Conservation (phyloP, 2,888 invertebrate genomes). For the Leptinotarsa rubiginosa region DNA sequence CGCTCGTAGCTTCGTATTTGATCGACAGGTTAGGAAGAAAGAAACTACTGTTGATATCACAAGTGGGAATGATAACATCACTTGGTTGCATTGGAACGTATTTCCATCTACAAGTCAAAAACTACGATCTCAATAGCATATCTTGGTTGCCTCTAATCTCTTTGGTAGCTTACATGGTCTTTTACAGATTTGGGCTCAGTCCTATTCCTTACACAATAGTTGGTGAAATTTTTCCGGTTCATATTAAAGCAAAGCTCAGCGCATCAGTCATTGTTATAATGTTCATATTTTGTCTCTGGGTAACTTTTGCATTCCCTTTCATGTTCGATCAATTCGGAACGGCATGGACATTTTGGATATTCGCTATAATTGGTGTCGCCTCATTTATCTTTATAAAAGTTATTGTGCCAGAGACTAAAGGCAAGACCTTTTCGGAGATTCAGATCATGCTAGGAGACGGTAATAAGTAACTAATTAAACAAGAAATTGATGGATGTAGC, state of each 20-base stretch:
- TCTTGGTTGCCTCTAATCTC: conserved; percentile 79
- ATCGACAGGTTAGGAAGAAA: conserved; percentile 83
- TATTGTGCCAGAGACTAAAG: conserved; percentile 13
- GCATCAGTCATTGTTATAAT: conserved; percentile 35
- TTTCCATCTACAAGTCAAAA: conserved; percentile 46
- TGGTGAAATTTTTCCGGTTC: conserved; percentile 83
- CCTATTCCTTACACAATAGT: conserved; percentile 85
- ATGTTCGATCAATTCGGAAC: conserved; percentile 43
- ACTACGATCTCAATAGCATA: conserved; percentile 58
- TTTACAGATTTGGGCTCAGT: conserved; percentile 78
- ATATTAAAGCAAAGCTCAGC: conserved; percentile 77
- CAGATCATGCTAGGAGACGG: conserved; percentile 29
- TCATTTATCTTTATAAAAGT: too few species aligned
- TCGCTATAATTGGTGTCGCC: conserved; percentile 22
- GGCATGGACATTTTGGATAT: conserved; percentile 48
- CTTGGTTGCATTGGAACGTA: conserved; percentile 50
- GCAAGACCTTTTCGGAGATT: conserved; percentile 50
- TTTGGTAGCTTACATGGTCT: conserved; percentile 77
- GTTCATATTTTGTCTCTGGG: conserved; percentile 34
- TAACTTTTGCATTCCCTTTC: conserved; percentile 47
- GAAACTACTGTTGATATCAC: conserved; percentile 77
- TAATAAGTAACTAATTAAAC: too few species aligned
- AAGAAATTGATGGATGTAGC: too few species aligned
- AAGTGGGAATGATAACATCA: conserved; percentile 74
- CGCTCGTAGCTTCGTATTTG: conserved; percentile 76